These are phyloP conservation scores for Uloborus plumipes DNA, from an alignment of 2,888 invertebrate genomes.

Conservation along the genomic window DNA sequence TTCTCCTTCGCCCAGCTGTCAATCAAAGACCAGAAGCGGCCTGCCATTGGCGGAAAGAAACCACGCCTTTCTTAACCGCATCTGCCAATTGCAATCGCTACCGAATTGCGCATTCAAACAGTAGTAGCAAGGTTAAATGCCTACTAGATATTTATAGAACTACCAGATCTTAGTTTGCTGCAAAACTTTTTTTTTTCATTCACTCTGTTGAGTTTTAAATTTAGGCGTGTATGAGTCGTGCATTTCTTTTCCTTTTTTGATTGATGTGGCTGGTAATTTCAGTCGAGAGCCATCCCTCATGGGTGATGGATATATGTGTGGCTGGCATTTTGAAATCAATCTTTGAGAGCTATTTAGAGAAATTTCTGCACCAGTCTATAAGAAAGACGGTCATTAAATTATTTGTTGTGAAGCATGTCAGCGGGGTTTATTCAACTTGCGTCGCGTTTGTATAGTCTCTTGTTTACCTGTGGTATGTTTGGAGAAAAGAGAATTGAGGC, in stretches of 20 bases:
- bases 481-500: no score
- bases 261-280: constrained; percentile 31
- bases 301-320: constrained; percentile 11
- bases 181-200: no score
- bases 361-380: constrained; percentile 1
- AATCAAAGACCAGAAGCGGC: constrained; percentile 14
- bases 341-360: constrained; percentile 26
- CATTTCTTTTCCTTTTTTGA: no score
- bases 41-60: constrained; percentile 21
- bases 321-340: constrained; percentile 19
- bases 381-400: background rate
- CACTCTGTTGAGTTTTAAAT: no score
- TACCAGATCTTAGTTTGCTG: background rate
- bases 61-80: constrained; percentile 37
- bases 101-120: constrained; percentile 56
- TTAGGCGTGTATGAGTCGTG: no score
- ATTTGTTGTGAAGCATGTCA: background rate
- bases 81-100: constrained; percentile 63
- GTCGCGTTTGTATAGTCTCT: no score
- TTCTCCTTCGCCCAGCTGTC: constrained; percentile 26
- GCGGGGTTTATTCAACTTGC: background rate
- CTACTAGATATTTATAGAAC: constrained; percentile 56
- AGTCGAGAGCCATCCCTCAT: constrained; percentile 22
- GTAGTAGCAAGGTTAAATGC: constrained; percentile 61
- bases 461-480: no score